Evolutionary conservation across 2,888 invertebrate genomes (phyloP).

Genomic region (Tipula unca): DNA sequence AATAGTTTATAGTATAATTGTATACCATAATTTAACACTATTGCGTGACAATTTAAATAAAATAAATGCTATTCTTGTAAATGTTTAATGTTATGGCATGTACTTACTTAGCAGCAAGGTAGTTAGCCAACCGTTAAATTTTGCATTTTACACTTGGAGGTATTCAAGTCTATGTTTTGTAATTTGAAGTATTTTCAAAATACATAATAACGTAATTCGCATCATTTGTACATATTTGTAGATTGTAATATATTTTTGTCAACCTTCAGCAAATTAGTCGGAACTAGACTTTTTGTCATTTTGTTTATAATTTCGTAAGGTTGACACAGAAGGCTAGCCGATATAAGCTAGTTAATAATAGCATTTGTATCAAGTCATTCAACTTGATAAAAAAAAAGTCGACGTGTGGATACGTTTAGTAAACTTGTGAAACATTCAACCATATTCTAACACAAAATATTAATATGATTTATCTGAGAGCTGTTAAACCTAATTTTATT

Average conservation of each 20-base stretch:
- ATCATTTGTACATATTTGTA: background rate
- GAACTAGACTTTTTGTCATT: too few species aligned
- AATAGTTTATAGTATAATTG: background rate
- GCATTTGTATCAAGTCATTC: too few species aligned
- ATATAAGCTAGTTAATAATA: too few species aligned
- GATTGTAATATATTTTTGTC: background rate
- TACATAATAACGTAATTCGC: background rate
- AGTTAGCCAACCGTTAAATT: background rate
- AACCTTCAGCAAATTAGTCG: background rate
- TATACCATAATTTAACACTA: background rate
- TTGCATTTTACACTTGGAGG: background rate
- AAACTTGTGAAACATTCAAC: too few species aligned
- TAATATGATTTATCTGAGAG: too few species aligned
- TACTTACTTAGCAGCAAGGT: background rate
- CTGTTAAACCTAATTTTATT: too few species aligned
- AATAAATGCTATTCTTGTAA: background rate
- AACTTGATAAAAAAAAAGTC: too few species aligned
- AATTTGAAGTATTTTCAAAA: background rate
- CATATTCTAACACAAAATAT: too few species aligned
- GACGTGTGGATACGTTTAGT: too few species aligned
- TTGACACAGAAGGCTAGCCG: too few species aligned
- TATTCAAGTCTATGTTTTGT: background rate
- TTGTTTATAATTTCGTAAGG: too few species aligned
- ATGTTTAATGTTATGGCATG: background rate
- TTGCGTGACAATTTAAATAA: background rate